phyloP scores from a whole-genome alignment of 2,888 invertebrate species.

The Xanthorhoe designata region DNA sequence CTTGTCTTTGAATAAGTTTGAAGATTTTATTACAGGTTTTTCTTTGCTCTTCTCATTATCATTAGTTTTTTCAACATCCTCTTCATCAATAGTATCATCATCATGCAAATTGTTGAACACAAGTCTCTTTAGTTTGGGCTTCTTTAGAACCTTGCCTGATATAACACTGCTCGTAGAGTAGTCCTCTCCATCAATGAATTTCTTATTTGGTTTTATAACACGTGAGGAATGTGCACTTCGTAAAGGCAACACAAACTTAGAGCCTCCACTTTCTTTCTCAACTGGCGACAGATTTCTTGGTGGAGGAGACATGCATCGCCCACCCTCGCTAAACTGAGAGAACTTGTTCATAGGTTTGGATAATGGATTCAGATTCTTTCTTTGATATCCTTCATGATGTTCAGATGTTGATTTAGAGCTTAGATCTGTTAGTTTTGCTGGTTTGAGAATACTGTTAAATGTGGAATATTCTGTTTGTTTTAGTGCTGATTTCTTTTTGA shows the following conservation, averaged over 20 bases:
- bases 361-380: slow-evolving; percentile 78
- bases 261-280: slow-evolving; percentile 66
- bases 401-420: slow-evolving; percentile 85
- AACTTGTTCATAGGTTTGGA: slow-evolving; percentile 80
- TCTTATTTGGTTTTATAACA: slow-evolving; percentile 95
- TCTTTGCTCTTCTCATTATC: slow-evolving; percentile 69
- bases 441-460: slow-evolving; percentile 86
- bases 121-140: slow-evolving; percentile 78
- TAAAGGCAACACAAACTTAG: slow-evolving; percentile 91
- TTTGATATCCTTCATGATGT: slow-evolving; percentile 78
- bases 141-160: slow-evolving; percentile 79
- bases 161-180: slow-evolving; percentile 62
- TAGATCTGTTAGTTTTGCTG: slow-evolving; percentile 87
- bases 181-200: slow-evolving; percentile 90
- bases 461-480: slow-evolving; percentile 85
- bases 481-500: slow-evolving; percentile 86
- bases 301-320: slow-evolving; percentile 80
- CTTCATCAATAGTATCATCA: slow-evolving; percentile 64
- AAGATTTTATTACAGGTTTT: slow-evolving; percentile 62
- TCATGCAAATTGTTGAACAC: slow-evolving; percentile 77
- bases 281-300: slow-evolving; percentile 73
- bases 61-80: slow-evolving; percentile 63
- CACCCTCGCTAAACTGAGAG: slow-evolving; percentile 75
- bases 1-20: slow-evolving; percentile 78
- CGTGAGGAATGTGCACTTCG: slow-evolving; percentile 94